Base-by-base conservation (phyloP, 2,888 invertebrate species). In the Apodemia hepburni region DNA sequence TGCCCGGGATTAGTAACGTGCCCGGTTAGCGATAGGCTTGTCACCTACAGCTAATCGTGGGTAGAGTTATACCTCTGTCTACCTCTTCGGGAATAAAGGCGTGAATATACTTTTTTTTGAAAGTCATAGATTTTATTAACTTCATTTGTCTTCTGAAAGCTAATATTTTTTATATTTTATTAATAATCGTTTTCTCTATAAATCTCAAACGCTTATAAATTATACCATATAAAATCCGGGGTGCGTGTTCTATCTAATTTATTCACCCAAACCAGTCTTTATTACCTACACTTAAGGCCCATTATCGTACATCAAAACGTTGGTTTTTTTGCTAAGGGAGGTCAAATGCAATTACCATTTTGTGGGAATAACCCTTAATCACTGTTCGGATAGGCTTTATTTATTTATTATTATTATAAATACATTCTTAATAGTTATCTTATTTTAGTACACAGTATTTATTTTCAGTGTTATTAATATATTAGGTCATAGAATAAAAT, bases 301-400 rank as follows among this genome's bases (percentile, higher is more conserved):
- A 75, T 66, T 69, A 68, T 73, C 62, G 66, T 47, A 64, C 65
- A 60, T 47, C 45, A 54, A 54, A 54, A 12, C 54, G 27, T 54
- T 54, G 54, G 58, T 68, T 71, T 69, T 22, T 68, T 70, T 67
- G 65, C 66, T 54, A 54, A 60, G 67, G 68, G 66, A 69, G 64
- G 66, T 69, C 71, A 71, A 68, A 71, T 68, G 69, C 70, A 73
- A 73, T 75, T 69, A 69, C 66, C 66, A 68, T 69, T 70, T 64
- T 67, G 65, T 62, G 59, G 70, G 64, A 65, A 68, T 65, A 66
- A 61, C 66, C 65, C 65, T 63, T 68, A 73, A 73, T 71, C 66
- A 66, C 63, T 70, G 71, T 70, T 71, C 71, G 70, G 65, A 68
- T 69, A 69, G 73, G 70, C 68, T 70, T 69, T 65, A 71, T 72